A percentile compares a stretch with the other conserved stretches of the same genome.
Evolutionary conservation across 2,113 vertebrate genomes (phyloP).

Genomic region (Charina bottae): DNA sequence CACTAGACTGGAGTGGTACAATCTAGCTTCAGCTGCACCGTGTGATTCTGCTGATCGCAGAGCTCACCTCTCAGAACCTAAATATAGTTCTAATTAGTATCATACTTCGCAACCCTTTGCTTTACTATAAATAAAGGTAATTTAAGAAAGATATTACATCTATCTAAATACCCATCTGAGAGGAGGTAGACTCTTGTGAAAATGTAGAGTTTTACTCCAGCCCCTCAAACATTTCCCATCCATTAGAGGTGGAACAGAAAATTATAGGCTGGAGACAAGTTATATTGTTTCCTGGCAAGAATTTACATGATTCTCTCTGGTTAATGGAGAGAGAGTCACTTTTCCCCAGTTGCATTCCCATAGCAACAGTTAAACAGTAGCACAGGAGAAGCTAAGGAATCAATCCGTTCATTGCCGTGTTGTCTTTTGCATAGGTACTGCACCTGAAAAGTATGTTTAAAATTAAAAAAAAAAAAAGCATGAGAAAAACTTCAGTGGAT

Average conservation of each 20-base stretch:
- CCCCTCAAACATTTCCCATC: slow-evolving; percentile 38
- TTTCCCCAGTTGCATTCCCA: slow-evolving; percentile 53
- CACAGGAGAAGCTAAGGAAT: slow-evolving; percentile 43
- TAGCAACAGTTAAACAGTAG: slow-evolving; percentile 64
- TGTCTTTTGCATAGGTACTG: slow-evolving; percentile 9
- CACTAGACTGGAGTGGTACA: not conserved
- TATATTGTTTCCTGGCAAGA: slow-evolving; percentile 60
- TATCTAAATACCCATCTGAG: slow-evolving; percentile 53
- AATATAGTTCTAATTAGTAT: slow-evolving; percentile 17
- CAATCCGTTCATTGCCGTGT: not conserved
- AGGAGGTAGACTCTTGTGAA: slow-evolving; percentile 60
- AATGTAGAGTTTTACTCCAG: slow-evolving; percentile 49
- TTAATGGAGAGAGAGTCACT: slow-evolving; percentile 35
- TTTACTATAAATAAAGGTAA: slow-evolving; percentile 53
- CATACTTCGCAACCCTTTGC: slow-evolving; percentile 4
- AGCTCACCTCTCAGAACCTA: not conserved
- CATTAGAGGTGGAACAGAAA: slow-evolving; percentile 60
- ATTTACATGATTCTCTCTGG: slow-evolving; percentile 59
- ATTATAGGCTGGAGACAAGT: slow-evolving; percentile 56
- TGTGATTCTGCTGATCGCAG: not conserved
- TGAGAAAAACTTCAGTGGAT: not conserved
- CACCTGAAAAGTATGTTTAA: slow-evolving; percentile 11
- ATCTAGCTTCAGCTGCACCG: not conserved
- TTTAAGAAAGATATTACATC: slow-evolving; percentile 36
- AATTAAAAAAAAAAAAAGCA: too few relatives aligned